Evolutionary conservation across 2,888 invertebrate genomes (phyloP).

Genomic region (Microctonus brassicae): DNA sequence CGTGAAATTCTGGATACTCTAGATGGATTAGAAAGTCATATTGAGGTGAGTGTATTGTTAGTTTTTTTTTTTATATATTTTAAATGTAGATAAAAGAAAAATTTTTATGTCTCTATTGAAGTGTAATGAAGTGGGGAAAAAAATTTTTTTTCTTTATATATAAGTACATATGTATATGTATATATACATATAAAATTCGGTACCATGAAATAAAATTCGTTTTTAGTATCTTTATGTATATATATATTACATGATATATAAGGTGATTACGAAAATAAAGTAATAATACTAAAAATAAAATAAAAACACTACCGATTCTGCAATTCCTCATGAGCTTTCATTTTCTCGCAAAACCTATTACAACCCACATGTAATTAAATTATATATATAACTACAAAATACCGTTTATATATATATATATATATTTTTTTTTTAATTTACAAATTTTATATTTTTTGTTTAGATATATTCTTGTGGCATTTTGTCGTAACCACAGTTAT

Average conservation of each 20-base stretch:
- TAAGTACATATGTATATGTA: too few relatives aligned
- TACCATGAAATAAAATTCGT: too few relatives aligned
- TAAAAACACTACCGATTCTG: constrained; percentile 5
- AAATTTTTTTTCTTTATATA: neutral
- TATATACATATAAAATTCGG: too few relatives aligned
- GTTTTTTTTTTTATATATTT: neutral
- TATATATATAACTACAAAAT: neutral
- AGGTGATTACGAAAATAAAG: constrained; percentile 14
- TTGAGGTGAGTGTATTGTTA: constrained; percentile 15
- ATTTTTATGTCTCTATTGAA: neutral
- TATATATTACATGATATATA: neutral
- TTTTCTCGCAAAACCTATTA: neutral
- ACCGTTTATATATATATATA: neutral
- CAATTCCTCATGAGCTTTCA: constrained; percentile 17
- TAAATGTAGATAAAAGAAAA: neutral
- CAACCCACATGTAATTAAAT: neutral
- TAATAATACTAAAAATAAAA: neutral
- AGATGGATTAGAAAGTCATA: constrained; percentile 36
- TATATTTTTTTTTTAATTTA: neutral
- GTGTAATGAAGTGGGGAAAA: neutral
- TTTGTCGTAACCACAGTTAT: neutral
- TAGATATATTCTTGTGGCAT: neutral
- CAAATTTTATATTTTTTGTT: neutral
- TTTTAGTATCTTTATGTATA: too few relatives aligned
- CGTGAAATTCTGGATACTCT: constrained; percentile 35